phyloP scores from a whole-genome alignment of 2,113 vertebrate species.

The Chloropsis cyanopogon region DNA sequence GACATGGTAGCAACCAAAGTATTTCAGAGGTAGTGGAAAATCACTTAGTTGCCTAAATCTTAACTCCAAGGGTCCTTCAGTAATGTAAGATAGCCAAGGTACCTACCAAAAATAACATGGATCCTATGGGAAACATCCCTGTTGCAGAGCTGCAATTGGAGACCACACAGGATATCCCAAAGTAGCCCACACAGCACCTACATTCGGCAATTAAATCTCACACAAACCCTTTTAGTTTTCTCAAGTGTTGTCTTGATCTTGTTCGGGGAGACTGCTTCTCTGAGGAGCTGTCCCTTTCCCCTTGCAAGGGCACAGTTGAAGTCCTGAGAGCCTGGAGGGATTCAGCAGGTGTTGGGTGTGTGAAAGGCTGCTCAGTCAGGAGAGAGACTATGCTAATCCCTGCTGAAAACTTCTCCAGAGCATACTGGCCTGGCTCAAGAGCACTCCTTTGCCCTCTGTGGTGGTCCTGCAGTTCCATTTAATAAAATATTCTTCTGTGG shows the following conservation, averaged over 20 bases:
- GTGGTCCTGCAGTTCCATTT: background rate
- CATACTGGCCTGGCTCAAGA: background rate
- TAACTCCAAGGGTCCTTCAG: background rate
- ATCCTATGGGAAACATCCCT: background rate
- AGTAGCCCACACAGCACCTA: background rate
- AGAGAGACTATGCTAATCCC: background rate
- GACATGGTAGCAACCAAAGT: background rate
- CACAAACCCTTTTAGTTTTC: background rate
- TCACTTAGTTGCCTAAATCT: background rate
- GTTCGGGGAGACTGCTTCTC: background rate
- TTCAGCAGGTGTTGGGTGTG: fast-evolving
- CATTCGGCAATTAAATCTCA: background rate
- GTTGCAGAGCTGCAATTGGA: background rate
- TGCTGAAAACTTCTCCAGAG: background rate
- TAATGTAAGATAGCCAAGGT: background rate
- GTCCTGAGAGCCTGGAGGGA: background rate
- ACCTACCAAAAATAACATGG: background rate
- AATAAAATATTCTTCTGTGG: background rate
- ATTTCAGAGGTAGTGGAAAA: background rate
- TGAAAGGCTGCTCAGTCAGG: background rate
- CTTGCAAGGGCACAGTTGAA: fast-evolving
- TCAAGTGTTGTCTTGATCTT: background rate
- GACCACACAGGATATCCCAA: background rate
- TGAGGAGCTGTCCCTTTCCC: background rate
- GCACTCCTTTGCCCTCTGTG: background rate